phyloP scores from a whole-genome alignment of 2,113 vertebrate species.

The Miniopterus natalensis region DNA sequence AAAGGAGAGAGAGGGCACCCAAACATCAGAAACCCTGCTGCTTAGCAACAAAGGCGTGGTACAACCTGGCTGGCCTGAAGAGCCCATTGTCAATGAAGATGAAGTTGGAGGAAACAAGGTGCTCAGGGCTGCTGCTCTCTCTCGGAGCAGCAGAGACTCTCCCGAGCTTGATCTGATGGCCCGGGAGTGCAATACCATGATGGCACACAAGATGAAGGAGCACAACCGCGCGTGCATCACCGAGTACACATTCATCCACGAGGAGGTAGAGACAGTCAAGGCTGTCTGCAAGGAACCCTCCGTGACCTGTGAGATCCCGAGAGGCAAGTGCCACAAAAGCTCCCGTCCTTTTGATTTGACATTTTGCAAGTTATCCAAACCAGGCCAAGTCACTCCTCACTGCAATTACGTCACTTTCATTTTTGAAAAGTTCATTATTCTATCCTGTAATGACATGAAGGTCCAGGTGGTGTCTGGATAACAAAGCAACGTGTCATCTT shows the following conservation, averaged over 20 bases:
- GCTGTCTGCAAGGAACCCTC: conserved; percentile 63
- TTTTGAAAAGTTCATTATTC: conserved; percentile 66
- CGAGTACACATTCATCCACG: conserved; percentile 73
- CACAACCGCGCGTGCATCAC: conserved; percentile 33
- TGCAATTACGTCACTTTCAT: conserved; percentile 75
- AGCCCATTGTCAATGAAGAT: conserved; percentile 37
- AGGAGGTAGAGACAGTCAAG: background rate
- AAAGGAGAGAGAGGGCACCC: background rate
- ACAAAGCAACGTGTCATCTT: background rate
- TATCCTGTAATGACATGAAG: conserved; percentile 62
- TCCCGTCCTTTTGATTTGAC: conserved; percentile 76
- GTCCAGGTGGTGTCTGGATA: background rate
- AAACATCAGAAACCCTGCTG: background rate
- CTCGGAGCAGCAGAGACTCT: conserved; percentile 37
- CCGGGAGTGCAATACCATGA: conserved; percentile 75
- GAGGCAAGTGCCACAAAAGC: conserved; percentile 76
- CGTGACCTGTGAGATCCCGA: conserved; percentile 69
- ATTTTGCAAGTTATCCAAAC: conserved; percentile 69
- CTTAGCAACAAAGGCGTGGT: conserved; percentile 9
- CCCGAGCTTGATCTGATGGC: background rate
- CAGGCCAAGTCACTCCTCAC: conserved; percentile 68
- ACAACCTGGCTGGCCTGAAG: conserved; percentile 31
- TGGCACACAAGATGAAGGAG: conserved; percentile 64
- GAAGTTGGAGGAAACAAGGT: conserved; percentile 44
- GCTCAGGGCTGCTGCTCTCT: conserved; percentile 8